Percentiles rank a stretch among this genome's conserved stretches.
Evolutionary conservation across 2,797 vertebrate genomes (phyloP).

Genomic region (Steatocranus sp.): DNA sequence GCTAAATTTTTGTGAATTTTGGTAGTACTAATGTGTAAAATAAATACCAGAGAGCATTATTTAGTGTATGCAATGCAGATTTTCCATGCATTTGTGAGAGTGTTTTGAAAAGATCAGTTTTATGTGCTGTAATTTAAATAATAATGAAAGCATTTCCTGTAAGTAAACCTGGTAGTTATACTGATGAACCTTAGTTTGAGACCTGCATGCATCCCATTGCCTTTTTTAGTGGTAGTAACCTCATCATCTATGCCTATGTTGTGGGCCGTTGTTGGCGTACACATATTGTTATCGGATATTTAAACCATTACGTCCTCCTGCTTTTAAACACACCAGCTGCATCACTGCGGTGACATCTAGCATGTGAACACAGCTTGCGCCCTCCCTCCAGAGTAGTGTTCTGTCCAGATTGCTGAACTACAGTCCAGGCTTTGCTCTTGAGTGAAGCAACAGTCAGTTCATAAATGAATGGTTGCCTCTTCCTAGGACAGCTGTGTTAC

Average conservation of each 20-base stretch:
- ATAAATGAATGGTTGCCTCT: conserved; percentile 53
- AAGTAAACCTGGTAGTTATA: background rate
- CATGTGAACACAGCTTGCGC: background rate
- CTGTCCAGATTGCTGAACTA: background rate
- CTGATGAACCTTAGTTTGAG: conserved; percentile 24
- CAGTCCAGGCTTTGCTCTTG: background rate
- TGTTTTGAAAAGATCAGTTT: background rate
- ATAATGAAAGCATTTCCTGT: background rate
- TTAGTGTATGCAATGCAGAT: background rate
- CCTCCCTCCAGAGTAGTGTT: background rate
- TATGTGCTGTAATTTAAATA: background rate
- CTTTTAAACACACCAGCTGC: background rate
- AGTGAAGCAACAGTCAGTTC: conserved; percentile 32
- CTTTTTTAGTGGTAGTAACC: background rate
- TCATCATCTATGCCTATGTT: background rate
- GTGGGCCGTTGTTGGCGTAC: background rate
- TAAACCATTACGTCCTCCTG: background rate
- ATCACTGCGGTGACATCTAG: background rate
- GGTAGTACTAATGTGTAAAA: background rate
- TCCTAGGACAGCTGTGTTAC: conserved; percentile 42
- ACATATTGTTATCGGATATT: background rate
- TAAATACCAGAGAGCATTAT: background rate
- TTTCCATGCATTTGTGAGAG: background rate
- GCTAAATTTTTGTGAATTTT: background rate
- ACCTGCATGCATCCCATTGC: conserved; percentile 11